Evolutionary conservation across 2,888 invertebrate genomes (phyloP).

Genomic region (Amblyteles armatorius): DNA sequence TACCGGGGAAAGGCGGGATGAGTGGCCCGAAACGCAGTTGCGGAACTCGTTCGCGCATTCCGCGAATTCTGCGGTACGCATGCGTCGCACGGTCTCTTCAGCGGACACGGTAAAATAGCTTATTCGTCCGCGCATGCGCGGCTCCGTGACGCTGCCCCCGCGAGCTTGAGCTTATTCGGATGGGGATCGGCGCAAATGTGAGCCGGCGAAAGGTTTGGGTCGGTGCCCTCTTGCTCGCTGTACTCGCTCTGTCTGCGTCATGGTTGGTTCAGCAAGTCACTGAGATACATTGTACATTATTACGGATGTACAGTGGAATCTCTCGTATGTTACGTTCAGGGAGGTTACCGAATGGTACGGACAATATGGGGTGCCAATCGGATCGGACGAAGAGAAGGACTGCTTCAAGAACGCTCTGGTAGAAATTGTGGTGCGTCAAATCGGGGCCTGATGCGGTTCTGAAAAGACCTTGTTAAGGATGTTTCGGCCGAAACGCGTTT

Average conservation of each 20-base stretch:
- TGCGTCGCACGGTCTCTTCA: not conserved
- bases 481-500: too few relatives aligned
- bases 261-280: too few relatives aligned
- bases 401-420: too few relatives aligned
- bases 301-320: too few relatives aligned
- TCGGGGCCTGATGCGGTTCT: too few relatives aligned
- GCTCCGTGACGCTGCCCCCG: not conserved
- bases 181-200: conserved; percentile 57
- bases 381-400: too few relatives aligned
- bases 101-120: not conserved
- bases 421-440: too few relatives aligned
- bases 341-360: too few relatives aligned
- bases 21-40: conserved; percentile 83
- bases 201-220: conserved; percentile 46
- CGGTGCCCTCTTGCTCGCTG: conserved; percentile 58
- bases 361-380: too few relatives aligned
- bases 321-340: too few relatives aligned
- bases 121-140: not conserved
- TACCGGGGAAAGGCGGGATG: conserved; percentile 22
- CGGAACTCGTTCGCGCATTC: conserved; percentile 81
- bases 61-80: conserved; percentile 45
- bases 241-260: conserved; percentile 37
- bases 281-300: too few relatives aligned
- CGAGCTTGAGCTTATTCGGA: conserved; percentile 35
- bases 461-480: too few relatives aligned